Percentiles rank a stretch among this genome's conserved stretches.
Conservation (phyloP, 2,797 vertebrate genomes). For the Gymnocypris eckloni region DNA sequence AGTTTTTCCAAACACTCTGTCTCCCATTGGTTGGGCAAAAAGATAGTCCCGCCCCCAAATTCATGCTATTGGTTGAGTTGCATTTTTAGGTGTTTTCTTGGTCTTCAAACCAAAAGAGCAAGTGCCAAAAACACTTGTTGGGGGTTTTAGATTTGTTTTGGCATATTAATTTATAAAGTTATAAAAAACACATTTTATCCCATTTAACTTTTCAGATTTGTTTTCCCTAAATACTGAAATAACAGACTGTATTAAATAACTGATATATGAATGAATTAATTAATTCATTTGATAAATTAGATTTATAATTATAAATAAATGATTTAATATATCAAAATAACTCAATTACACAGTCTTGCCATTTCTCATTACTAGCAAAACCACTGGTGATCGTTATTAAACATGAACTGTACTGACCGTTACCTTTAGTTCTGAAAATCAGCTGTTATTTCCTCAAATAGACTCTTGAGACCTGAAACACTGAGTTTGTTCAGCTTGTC, state of each 20-base stretch:
- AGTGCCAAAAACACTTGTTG: neutral
- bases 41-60: neutral
- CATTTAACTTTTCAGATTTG: neutral
- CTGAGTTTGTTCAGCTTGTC: constrained; percentile 22
- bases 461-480: constrained; percentile 10
- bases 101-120: neutral
- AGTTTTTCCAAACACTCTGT: neutral
- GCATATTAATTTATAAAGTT: neutral
- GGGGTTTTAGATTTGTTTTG: neutral
- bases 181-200: neutral
- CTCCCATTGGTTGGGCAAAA: neutral
- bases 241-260: neutral
- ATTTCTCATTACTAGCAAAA: constrained; percentile 12
- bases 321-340: neutral
- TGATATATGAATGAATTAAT: no score
- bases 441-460: constrained; percentile 21
- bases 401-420: constrained; percentile 18
- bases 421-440: constrained; percentile 31
- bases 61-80: constrained; percentile 5
- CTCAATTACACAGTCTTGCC: neutral
- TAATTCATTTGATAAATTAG: no score
- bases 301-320: neutral
- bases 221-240: neutral
- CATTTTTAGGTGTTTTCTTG: neutral
- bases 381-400: neutral